Percentiles rank a stretch among this genome's conserved stretches.
Evolutionary conservation across 1,140 invertebrate genomes (phyloP).

Genomic region (Tetragnatha versicolor): DNA sequence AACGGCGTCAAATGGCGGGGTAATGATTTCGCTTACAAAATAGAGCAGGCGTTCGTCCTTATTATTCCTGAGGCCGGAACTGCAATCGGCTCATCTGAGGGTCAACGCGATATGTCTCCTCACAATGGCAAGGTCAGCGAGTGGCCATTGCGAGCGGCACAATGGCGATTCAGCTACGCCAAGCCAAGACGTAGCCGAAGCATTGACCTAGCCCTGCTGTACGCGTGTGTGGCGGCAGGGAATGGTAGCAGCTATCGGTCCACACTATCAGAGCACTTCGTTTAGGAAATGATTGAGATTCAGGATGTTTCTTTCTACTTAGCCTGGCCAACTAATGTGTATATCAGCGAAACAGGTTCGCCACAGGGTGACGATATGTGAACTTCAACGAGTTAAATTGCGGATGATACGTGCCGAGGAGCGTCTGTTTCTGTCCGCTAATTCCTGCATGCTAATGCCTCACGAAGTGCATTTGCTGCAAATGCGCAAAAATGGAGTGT

Average conservation of each 20-base stretch:
- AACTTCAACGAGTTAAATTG: constrained; percentile 53
- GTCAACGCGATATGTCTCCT: constrained; percentile 51
- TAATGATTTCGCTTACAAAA: constrained; percentile 47
- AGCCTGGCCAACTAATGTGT: constrained; percentile 43
- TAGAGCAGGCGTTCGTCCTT: constrained; percentile 32
- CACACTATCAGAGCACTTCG: constrained; percentile 33
- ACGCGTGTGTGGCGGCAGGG: constrained; percentile 28
- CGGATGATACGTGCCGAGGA: constrained; percentile 38
- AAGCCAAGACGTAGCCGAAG: constrained; percentile 25
- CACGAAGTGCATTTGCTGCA: too few relatives aligned
- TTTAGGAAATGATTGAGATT: constrained; percentile 49
- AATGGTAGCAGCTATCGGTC: constrained; percentile 46
- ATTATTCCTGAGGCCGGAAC: constrained; percentile 41
- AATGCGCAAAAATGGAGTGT: too few relatives aligned
- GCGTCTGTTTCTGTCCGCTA: constrained; percentile 32
- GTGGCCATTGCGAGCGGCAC: constrained; percentile 44
- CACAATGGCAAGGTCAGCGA: constrained; percentile 50
- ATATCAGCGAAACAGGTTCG: constrained; percentile 49
- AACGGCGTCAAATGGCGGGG: constrained; percentile 23
- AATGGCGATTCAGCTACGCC: constrained; percentile 43
- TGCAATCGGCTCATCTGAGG: constrained; percentile 35
- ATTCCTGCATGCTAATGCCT: constrained; percentile 27
- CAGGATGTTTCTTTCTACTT: constrained; percentile 41
- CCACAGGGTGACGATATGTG: constrained; percentile 53
- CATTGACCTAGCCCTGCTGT: constrained; percentile 45